A percentile compares a stretch with the other conserved stretches of the same genome.
Conservation (phyloP, 2,113 vertebrate genomes). For the Elephantulus edwardii region DNA sequence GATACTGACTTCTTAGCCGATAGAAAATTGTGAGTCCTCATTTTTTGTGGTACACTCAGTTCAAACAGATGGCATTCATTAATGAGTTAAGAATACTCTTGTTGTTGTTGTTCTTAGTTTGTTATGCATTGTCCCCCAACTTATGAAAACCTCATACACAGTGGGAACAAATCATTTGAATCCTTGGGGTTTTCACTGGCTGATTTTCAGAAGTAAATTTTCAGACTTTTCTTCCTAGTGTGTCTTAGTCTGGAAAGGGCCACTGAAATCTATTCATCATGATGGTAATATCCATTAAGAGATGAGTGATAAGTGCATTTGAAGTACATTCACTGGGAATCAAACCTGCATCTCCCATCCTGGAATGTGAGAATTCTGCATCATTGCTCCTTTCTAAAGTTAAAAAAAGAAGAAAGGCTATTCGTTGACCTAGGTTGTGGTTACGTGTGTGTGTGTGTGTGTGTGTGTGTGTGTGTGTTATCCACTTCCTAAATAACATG, state of each 20-base stretch:
- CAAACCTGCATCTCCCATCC: background rate
- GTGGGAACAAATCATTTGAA: background rate
- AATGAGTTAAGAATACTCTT: slow-evolving; percentile 24
- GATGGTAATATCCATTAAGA: background rate
- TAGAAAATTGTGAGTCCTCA: background rate
- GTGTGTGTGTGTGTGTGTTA: too few species aligned
- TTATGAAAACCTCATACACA: background rate
- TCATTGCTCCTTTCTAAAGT: background rate
- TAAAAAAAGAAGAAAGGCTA: background rate
- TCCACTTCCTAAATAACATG: too few species aligned
- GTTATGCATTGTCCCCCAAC: background rate
- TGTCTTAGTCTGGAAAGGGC: background rate
- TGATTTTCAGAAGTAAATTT: background rate
- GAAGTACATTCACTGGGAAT: background rate
- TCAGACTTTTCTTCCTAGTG: too few species aligned
- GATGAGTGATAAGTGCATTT: background rate
- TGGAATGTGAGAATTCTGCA: background rate
- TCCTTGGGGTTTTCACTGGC: background rate
- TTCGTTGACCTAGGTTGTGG: background rate
- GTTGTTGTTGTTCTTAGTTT: background rate
- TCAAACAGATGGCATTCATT: background rate
- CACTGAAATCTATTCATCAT: background rate
- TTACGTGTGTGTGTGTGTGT: background rate
- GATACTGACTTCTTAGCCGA: slow-evolving; percentile 14
- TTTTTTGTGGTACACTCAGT: background rate